Evolutionary conservation across 2,888 invertebrate species (phyloP), one percentile per base, ranked within the genome.

Genomic region (Drosophila prolongata): DNA sequence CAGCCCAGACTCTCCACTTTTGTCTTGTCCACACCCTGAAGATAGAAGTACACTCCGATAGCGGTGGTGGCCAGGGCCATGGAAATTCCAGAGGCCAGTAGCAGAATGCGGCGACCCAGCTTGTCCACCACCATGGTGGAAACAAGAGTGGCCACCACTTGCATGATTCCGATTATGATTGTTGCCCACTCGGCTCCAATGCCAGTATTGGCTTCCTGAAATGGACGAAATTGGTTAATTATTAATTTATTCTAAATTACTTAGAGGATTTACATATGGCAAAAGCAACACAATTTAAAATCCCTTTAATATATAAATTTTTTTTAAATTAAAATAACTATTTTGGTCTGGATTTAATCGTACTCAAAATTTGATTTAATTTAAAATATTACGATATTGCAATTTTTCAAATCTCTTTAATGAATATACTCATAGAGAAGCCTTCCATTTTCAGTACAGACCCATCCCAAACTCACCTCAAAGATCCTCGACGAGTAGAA

Each of bases 151-250:
- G 92, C 92, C 59, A 92, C 82, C 43, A 97, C 95, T 93, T 97
- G 97, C 82, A 97, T 96, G 0, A 94, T 94, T n/a, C 97, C 98
- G 37, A 98, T 95, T 53, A 97, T 94, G 38, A 98, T 96, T 0
- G 97, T 95, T 0, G 96, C 94, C 6, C 94, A 90, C 37, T 94
- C 93, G 0, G 95, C 90, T 13, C 94, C 91, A 27, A 96, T 93
- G 44, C 89, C 90, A 47, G 92, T 92, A 0, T 91, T 79, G 16
- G 92, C 92, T 66, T 77, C 90, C 90, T 91, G 47, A 35, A 47
- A 38, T 11, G 5, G 1, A 38, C n/a, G 6, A 14, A 30, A 13
- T 1, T 3, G 6, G 3, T 3, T 1, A 16, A 6, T 47, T 47
- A 8, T 3, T 49, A 2, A 30, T 30, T 14, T 14, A 30, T 14